These are phyloP conservation scores for Dexiosoma caninum DNA, from an alignment of 2,888 invertebrate genomes.

Conservation along the genomic window DNA sequence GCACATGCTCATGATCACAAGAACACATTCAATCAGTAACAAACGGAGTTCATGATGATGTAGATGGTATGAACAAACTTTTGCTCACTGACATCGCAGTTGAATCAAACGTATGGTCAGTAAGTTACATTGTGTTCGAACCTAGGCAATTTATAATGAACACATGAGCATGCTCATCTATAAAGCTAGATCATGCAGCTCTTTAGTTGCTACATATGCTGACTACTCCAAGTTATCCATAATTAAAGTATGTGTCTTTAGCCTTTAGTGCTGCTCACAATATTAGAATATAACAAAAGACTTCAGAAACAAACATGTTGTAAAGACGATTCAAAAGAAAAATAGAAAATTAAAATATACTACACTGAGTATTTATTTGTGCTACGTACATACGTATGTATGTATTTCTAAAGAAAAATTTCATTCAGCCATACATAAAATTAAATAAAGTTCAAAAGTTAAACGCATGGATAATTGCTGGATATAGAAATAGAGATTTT, in stretches of 20 bases:
- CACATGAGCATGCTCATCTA: too few species aligned
- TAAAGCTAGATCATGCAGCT: too few species aligned
- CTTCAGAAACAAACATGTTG: constrained; percentile 37
- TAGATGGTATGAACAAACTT: too few species aligned
- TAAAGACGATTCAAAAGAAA: background rate
- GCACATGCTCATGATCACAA: too few species aligned
- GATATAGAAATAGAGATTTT: constrained; percentile 11
- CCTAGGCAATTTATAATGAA: too few species aligned
- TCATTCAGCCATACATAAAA: constrained; percentile 39
- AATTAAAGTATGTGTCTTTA: constrained; percentile 41
- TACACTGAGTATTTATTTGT: background rate
- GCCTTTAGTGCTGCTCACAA: background rate
- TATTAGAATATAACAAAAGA: constrained; percentile 39
- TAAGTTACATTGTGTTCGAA: too few species aligned
- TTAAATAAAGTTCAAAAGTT: constrained; percentile 60
- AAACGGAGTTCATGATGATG: too few species aligned
- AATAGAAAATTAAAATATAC: background rate
- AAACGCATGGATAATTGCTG: constrained; percentile 62
- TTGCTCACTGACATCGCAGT: too few species aligned
- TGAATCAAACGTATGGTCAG: too few species aligned
- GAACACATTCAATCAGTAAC: too few species aligned
- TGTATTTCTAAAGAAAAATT: constrained; percentile 21
- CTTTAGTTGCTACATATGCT: constrained; percentile 26
- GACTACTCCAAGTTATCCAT: constrained; percentile 1
- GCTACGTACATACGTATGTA: too few species aligned